Evolutionary conservation across 2,888 invertebrate genomes (phyloP), one percentile per base, ranked within the genome.

Genomic region (Lutraria lutraria): DNA sequence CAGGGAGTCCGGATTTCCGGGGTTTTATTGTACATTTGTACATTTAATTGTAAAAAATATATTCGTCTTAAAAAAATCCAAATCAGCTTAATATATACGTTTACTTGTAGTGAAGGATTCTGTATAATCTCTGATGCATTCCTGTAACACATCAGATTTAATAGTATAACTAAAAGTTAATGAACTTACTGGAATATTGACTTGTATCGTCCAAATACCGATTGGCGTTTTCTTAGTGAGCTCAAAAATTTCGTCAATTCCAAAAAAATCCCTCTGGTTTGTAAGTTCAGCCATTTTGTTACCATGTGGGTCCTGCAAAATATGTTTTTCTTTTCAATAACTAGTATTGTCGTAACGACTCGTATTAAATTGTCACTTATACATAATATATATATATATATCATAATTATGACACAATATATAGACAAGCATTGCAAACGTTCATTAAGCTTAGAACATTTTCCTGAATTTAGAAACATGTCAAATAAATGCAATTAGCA

Each of bases 141-240:
- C 8, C 43, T 43, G 8, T 43, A 43, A 43, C 2, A 43, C 43
- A 43, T 43, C 43, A 79, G 6, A 81, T 34, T 80, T 1, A 80
- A 16, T 81, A 21, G 19, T 81, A n/a, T n/a, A n/a, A n/a, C n/a
- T n/a, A n/a, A n/a, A n/a, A n/a, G 81, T 16, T 21, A 81, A 21
- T 80, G 29, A 63, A 79, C 91, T 88, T 87, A 93, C 93, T 63
- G 80, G 87, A 86, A 91, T 89, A 1, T 63, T 76, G 25, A 98
- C 98, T 90, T 98, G 97, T 92, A 99, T 98, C 82, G 97, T 98
- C 99, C 99, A 99, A 95, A 98, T 97, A 34, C 99, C 99, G 34
- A 98, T 97, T 34, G 98, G 98, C 0, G 99, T 98, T 90, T 98
- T 98, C 85, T 98, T 97, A 21, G 98, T 98, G 0, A 99, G 97